These are phyloP conservation scores for Volucella inflata DNA, from an alignment of 2,888 invertebrate species.

Conservation along the genomic window DNA sequence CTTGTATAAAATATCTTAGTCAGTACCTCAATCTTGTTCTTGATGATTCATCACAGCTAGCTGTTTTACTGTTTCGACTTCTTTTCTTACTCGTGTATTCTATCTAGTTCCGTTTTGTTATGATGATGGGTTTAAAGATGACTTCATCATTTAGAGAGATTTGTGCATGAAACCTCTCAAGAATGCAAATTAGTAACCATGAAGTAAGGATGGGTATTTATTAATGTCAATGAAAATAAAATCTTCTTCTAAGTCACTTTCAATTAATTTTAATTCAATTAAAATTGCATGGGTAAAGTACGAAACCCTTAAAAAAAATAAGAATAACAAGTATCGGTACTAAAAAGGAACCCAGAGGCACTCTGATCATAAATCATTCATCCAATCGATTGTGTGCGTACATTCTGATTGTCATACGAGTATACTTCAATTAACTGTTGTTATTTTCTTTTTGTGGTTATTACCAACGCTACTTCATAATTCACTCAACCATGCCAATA, in stretches of 20 bases:
- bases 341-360: conserved; percentile 52
- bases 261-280: conserved; percentile 23
- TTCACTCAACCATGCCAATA: conserved; percentile 52
- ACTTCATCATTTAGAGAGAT: conserved; percentile 5
- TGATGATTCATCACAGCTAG: conserved; percentile 24
- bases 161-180: conserved; percentile 22
- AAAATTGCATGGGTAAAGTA: neutral
- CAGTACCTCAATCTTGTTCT: conserved; percentile 11
- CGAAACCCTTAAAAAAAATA: conserved; percentile 31
- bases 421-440: conserved; percentile 46
- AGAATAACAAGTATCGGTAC: conserved; percentile 43
- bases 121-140: conserved; percentile 19
- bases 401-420: conserved; percentile 39
- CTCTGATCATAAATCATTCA: conserved; percentile 56
- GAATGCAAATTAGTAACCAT: conserved; percentile 40
- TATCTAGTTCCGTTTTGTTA: conserved; percentile 16
- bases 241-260: conserved; percentile 11
- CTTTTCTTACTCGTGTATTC: neutral
- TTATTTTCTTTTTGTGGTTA: conserved; percentile 14
- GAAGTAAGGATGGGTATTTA: neutral
- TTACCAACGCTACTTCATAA: conserved; percentile 30
- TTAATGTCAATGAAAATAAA: conserved; percentile 38
- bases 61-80: conserved; percentile 3
- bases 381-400: conserved; percentile 38
- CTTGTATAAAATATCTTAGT: conserved; percentile 10